A percentile compares a stretch with the other conserved stretches of the same genome.
phyloP scores from a whole-genome alignment of 2,888 invertebrate species.

The Pseudococcus longispinus region DNA sequence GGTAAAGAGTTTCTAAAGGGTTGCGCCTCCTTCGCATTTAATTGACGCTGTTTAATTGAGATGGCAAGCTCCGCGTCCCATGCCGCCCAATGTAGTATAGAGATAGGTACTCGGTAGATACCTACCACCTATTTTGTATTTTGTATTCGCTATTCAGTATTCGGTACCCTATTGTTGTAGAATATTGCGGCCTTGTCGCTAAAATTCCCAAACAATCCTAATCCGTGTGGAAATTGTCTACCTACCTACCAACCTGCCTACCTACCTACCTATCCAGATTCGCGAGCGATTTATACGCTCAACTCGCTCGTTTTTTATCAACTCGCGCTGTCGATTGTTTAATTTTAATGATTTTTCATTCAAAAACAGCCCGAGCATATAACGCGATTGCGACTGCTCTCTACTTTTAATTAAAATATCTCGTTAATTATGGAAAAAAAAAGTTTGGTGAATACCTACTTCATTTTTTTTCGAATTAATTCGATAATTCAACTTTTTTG shows the following conservation, averaged over 20 bases:
- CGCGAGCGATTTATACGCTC: neutral
- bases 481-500: too few species aligned
- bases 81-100: neutral
- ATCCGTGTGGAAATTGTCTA: neutral
- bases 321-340: neutral
- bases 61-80: neutral
- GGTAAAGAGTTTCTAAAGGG: neutral
- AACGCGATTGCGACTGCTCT: neutral
- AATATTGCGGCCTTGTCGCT: neutral
- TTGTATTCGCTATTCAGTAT: neutral
- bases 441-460: neutral
- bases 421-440: neutral
- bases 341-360: conserved; percentile 11
- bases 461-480: neutral
- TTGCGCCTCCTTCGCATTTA: neutral
- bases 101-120: neutral
- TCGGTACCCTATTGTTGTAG: neutral
- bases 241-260: neutral
- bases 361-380: neutral
- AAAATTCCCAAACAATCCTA: conserved; percentile 1
- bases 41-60: neutral
- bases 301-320: neutral
- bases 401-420: neutral
- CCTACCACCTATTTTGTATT: neutral
- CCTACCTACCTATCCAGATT: neutral